Base-by-base conservation (phyloP, 2,113 vertebrate species). In the Paramormyrops kingsleyae region DNA sequence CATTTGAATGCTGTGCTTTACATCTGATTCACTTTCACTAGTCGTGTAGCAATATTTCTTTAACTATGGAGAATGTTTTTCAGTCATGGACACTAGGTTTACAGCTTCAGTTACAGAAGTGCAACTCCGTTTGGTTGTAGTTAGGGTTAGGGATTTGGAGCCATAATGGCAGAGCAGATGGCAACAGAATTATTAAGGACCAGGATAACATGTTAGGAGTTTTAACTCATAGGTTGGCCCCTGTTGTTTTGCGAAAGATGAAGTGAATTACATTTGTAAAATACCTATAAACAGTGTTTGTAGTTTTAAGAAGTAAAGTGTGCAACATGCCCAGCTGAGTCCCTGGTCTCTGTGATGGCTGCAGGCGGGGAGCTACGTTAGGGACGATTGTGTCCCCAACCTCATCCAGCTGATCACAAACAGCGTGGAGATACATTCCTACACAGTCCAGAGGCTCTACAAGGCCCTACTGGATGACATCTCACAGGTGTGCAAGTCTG, bases 331-430 rank as follows among this genome's bases (percentile, higher is more conserved):
- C 31, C n/a, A 5, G 24, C 47, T 12, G 13, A 12, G 2, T 24
- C 87, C 49, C 27, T 46, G 90, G 2, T 59, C 86, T 39, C 8
- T 92, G 2, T 91, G 21, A 31, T 88, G 42, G 13, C 89, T 95
- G 89, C 93, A 99, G 99, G 98, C 99, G 92, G 99, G 99, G 92
- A 99, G 98, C 95, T 99, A 99, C 0, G 99, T 99, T 92, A 96
- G 99, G 92, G 99, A 99, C 56, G 99, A 99, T 93, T 98, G 98
- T 15, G 98, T 99, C 86, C 99, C 99, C 27, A 99, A 99, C 94
- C 97, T 99, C 92, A 99, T 99, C 93, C 99, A 99, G 94, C 97
- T 99, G 90, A 99, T 99, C 96, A 99, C 99, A n/a, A 99, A 99
- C 92, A 99, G 98, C 46, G 96, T 98, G 91, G 98, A 99, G 94